phyloP scores from a whole-genome alignment of 1,140 invertebrate genomes.

The Leptopilina clavipes region DNA sequence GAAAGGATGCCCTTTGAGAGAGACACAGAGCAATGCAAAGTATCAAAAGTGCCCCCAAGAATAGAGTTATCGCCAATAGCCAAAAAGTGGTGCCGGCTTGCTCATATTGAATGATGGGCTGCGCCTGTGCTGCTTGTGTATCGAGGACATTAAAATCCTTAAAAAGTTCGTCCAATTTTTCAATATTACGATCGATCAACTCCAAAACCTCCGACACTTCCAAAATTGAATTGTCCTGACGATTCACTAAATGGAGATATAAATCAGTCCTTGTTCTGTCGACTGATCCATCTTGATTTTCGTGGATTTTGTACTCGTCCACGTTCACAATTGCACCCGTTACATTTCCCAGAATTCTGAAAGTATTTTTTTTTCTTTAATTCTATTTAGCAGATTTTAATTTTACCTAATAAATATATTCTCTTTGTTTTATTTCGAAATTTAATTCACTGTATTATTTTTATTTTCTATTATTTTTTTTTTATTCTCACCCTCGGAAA shows the following conservation, averaged over 20 bases:
- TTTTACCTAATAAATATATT: no score
- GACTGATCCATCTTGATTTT: constrained; percentile 92
- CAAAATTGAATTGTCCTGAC: constrained; percentile 91
- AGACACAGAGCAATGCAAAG: constrained; percentile 87
- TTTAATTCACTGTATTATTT: no score
- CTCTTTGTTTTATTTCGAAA: no score
- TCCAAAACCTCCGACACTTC: constrained; percentile 89
- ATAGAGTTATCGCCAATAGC: constrained; percentile 86
- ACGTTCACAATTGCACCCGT: constrained; percentile 94
- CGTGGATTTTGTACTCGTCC: constrained; percentile 93
- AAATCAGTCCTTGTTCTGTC: constrained; percentile 96
- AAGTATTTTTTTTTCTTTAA: constrained; percentile 15
- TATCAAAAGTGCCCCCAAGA: constrained; percentile 85
- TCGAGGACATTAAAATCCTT: constrained; percentile 95
- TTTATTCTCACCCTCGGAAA: constrained; percentile 82
- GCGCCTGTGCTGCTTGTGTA: constrained; percentile 86
- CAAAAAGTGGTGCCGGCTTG: constrained; percentile 79
- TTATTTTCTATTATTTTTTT: no score
- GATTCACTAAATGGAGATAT: constrained; percentile 93
- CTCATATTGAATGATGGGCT: constrained; percentile 77
- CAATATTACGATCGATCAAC: constrained; percentile 93
- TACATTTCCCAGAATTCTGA: constrained; percentile 86
- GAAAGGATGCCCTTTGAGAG: constrained; percentile 88
- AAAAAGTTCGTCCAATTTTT: constrained; percentile 90
- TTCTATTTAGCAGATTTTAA: no score